Conservation (phyloP, 2,888 invertebrate species). For the Petrolisthes cinctipes region DNA sequence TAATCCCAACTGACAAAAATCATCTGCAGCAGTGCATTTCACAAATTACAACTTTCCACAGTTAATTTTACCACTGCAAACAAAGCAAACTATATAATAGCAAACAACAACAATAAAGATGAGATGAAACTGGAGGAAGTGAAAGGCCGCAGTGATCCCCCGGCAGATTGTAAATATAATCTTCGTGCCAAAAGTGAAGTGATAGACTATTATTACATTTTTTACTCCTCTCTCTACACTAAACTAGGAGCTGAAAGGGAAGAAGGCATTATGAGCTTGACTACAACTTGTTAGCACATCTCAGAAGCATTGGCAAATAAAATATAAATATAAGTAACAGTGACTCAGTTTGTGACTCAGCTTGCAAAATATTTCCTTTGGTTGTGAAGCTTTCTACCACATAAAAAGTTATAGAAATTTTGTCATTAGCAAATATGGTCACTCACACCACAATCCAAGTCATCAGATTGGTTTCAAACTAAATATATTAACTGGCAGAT, state of each 20-base stretch:
- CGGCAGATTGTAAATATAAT: not conserved
- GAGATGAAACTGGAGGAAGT: conserved; percentile 1
- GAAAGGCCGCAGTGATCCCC: not conserved
- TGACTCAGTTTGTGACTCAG: too few relatives aligned
- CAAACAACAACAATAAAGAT: not conserved
- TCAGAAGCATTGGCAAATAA: conserved; percentile 35
- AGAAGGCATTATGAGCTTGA: conserved; percentile 46
- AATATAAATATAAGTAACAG: not conserved
- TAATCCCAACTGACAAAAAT: too few relatives aligned
- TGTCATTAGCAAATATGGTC: too few relatives aligned
- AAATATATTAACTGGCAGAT: too few relatives aligned
- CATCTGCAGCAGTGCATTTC: too few relatives aligned
- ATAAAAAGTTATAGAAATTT: too few relatives aligned
- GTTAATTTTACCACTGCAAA: not conserved
- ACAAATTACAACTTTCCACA: too few relatives aligned
- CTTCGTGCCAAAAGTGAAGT: not conserved
- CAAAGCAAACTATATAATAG: not conserved
- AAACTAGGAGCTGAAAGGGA: conserved; percentile 51
- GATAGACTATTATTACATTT: not conserved
- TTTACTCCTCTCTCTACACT: not conserved
- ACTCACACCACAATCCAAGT: too few relatives aligned
- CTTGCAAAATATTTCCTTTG: too few relatives aligned
- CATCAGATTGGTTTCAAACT: too few relatives aligned
- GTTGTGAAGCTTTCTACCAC: too few relatives aligned
- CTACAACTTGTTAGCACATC: conserved; percentile 55